Evolutionary conservation across 37 sponge, comb jelly and placozoan species (phyloP).

Genomic region (Axinella damicornis): DNA sequence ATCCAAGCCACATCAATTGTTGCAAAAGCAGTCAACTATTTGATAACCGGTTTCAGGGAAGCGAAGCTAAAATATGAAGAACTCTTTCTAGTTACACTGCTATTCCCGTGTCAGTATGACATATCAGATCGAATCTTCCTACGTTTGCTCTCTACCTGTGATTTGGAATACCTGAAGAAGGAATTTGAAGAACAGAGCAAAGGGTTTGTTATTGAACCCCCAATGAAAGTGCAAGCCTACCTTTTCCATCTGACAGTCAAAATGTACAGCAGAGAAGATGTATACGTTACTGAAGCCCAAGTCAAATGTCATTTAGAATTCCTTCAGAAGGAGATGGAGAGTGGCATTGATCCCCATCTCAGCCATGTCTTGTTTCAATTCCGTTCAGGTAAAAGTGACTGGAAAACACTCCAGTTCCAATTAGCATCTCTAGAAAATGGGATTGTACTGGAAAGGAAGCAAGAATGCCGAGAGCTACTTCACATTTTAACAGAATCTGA

Average conservation of each 20-base stretch:
- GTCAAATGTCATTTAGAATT: neutral
- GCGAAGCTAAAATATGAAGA: slow-evolving; percentile 6
- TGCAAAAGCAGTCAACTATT: no score
- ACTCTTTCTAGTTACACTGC: neutral
- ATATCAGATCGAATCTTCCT: neutral
- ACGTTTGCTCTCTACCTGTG: neutral
- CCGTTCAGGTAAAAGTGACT: neutral
- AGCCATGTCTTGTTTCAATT: neutral
- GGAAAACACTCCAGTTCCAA: neutral
- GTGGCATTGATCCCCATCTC: neutral
- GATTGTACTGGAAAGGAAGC: no score
- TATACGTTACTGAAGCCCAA: neutral
- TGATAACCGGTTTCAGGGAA: no score
- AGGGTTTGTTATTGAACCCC: no score
- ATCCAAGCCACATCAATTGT: neutral
- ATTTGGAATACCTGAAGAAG: neutral
- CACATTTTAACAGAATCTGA: no score
- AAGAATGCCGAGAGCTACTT: no score
- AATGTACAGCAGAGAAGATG: neutral
- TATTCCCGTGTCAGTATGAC: slow-evolving; percentile 7
- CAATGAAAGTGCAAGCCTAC: neutral
- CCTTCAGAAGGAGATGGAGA: neutral
- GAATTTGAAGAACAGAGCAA: neutral
- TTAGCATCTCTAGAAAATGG: no score
- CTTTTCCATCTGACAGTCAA: neutral